Evolutionary conservation across 2,797 vertebrate genomes (phyloP), one percentile per base, ranked within the genome.

Genomic region (Sphaeramia orbicularis): DNA sequence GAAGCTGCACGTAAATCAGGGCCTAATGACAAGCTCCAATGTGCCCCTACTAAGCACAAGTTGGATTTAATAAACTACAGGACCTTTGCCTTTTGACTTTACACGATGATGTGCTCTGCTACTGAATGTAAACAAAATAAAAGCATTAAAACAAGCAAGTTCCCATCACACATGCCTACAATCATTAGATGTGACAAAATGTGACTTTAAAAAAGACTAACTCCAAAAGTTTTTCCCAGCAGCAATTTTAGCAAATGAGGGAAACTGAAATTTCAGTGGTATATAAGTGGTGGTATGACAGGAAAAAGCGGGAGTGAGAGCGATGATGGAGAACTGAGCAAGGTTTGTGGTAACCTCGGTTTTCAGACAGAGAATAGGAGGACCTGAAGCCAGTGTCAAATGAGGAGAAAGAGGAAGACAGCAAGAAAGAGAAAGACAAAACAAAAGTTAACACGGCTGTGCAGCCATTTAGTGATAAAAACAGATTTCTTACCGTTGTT

Each of bases 401-500:
- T 35, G 16, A 32, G 10, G 4, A 51, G 16, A 36, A 14, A 56
- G 53, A 59, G 24, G 24, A 27, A 27, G 24, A 27, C 24, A 27
- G 24, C 24, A 27, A 38, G 13, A 59, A 41, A 49, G 8, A 11
- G 27, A 44, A 12, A 19, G 36, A 7, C 30, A 64, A 7, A 45
- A 30, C 10, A 19, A 37, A 3, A 41, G 38, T 15, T 30, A 68
- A 32, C 14, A 2, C 7, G 54, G 21, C 8, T 32, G 16, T 40
- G 3, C 30, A 37, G 42, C 70, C 38, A 43, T 14, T 24, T 10
- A 65, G 67, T 30, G 42, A 42, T 21, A 24, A 49, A 24, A 60
- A 59, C 41, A 45, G 36, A 51, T 32, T 1, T 2, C 97, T 99
- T 97, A 99, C 97, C 92, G 97, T 95, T 86, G 97, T 94, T 51